Conservation (phyloP, 2,113 vertebrate genomes). For the Poeciliopsis prolifica region DNA sequence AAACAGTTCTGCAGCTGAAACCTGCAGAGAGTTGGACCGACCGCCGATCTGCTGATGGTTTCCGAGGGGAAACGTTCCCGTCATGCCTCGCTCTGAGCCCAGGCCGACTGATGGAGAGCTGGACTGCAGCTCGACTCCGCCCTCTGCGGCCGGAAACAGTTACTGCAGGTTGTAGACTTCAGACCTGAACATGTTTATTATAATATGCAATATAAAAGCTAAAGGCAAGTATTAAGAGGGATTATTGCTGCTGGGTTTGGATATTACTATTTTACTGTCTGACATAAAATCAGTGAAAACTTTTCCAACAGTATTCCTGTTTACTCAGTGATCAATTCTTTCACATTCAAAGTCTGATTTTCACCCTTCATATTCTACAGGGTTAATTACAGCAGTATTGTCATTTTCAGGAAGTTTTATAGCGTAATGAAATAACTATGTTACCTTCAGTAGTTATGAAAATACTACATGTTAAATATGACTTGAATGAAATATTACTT, state of each 20-base stretch:
- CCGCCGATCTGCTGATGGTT: too few relatives aligned
- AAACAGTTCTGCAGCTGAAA: too few relatives aligned
- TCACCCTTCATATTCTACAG: background rate
- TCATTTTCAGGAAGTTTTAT: too few relatives aligned
- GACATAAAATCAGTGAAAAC: background rate
- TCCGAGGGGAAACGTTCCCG: background rate
- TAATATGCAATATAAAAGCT: background rate
- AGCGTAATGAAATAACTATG: too few relatives aligned
- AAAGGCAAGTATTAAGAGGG: background rate
- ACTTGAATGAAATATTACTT: too few relatives aligned
- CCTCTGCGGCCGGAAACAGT: constrained; percentile 41
- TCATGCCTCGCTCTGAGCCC: constrained; percentile 1
- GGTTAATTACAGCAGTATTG: background rate
- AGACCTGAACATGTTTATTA: background rate
- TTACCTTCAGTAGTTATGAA: too few relatives aligned
- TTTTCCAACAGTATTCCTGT: background rate
- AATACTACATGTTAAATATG: too few relatives aligned
- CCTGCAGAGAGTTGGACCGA: too few relatives aligned
- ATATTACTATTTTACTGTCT: background rate
- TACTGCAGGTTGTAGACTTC: background rate
- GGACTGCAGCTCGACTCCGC: constrained; percentile 55
- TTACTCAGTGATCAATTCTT: background rate
- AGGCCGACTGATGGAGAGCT: background rate
- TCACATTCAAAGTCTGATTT: background rate
- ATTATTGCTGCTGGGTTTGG: background rate